Conservation (phyloP, 1,140 invertebrate genomes). For the Saccostrea echinata region DNA sequence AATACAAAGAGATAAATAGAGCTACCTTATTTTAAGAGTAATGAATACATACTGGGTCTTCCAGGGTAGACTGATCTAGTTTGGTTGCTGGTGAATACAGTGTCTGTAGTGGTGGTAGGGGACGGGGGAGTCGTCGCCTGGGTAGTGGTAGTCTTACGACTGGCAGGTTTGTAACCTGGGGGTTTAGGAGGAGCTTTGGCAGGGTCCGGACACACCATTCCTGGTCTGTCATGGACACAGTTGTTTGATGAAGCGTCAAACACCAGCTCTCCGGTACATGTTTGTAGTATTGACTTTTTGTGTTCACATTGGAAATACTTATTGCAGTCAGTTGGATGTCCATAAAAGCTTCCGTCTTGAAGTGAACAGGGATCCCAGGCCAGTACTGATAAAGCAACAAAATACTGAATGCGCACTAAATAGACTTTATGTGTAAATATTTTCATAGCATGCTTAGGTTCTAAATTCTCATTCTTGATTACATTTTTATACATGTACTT, state of each 20-base stretch:
- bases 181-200: constrained; percentile 49
- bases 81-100: constrained; percentile 21
- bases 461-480: too few relatives aligned
- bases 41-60: constrained; percentile 45
- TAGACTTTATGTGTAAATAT: too few relatives aligned
- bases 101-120: constrained; percentile 6
- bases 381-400: constrained; percentile 34
- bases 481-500: too few relatives aligned
- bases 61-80: constrained; percentile 47
- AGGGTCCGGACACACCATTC: constrained; percentile 46
- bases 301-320: constrained; percentile 59
- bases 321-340: constrained; percentile 55
- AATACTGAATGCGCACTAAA: too few relatives aligned
- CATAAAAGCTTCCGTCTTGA: constrained; percentile 46
- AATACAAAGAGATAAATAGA: not conserved
- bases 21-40: not conserved
- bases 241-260: constrained; percentile 53
- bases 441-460: too few relatives aligned
- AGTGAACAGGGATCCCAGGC: constrained; percentile 55
- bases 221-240: constrained; percentile 53
- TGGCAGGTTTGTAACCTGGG: not conserved
- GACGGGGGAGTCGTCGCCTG: not conserved
- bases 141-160: not conserved
- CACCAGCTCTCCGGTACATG: constrained; percentile 49
- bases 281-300: constrained; percentile 44